Evolutionary conservation across 2,113 vertebrate species (phyloP), one percentile per base, ranked within the genome.

Genomic region (Aldabrachelys gigantea): DNA sequence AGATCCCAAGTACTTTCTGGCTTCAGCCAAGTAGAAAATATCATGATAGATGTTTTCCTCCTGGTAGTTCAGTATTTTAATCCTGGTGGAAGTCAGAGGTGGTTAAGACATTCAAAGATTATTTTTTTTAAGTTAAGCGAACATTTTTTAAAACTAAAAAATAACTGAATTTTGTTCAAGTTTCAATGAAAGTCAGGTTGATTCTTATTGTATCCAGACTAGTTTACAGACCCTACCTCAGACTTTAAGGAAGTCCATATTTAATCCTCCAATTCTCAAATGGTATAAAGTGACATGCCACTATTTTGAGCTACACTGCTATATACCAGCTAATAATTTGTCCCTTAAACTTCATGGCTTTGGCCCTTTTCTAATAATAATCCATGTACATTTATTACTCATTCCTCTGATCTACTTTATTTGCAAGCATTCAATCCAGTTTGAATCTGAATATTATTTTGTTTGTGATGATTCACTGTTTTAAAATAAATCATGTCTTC

Each of bases 371-470:
- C 35, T 90, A 0, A 84, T 96, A 47, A 56, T 44, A 78, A 22
- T 21, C 17, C 4, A 53, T 27, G 13, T 29, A 27, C 41, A 24
- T 47, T 78, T 78, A 78, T 47, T 76, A 47, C 24, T 10, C 13
- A 47, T 78, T 27, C 75, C 24, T 44, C 13, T 47, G 24, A 78
- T 47, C 41, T 78, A 24, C 10, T 86, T 93, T 92, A 41, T 92
- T 86, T 97, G 35, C 57, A 82, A 90, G 72, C 29, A 54, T 89
- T 89, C 89, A 88, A 54, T 89, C 27, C 13, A 56, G 56, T 84
- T 56, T 92, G 69, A 93, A 95, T 87, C 31, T 89, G 75, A 96
- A 87, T 93, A 31, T 59, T 93, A 52, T 89, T 95, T 96, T 95
- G 82, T 96, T 96, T 92, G 88, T 35, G 11, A 3, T 87, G 83